A percentile compares a stretch with the other conserved stretches of the same genome.
Evolutionary conservation across 2,797 vertebrate genomes (phyloP).

Genomic region (Tokudaia muenninki): DNA sequence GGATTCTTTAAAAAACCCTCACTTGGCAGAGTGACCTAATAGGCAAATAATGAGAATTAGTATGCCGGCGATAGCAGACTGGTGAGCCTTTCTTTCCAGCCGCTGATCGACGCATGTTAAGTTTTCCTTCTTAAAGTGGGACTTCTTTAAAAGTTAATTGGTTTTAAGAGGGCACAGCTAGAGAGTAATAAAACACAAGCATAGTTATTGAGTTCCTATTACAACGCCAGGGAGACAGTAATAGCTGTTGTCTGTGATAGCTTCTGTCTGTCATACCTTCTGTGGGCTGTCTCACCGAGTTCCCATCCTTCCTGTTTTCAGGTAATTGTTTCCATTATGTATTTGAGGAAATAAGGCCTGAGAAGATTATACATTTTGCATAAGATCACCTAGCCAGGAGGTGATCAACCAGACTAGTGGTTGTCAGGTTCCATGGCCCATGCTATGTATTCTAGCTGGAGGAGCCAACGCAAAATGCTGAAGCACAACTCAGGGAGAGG

Average conservation of each 20-base stretch:
- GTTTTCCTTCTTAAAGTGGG: conserved; percentile 54
- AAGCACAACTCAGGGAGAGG: background rate
- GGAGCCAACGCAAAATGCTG: background rate
- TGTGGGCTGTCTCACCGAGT: background rate
- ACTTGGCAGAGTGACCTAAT: conserved; percentile 21
- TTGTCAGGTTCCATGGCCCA: background rate
- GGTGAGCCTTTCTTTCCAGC: conserved; percentile 45
- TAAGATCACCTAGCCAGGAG: background rate
- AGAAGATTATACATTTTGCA: background rate
- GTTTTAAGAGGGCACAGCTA: conserved; percentile 9
- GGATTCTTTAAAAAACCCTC: background rate
- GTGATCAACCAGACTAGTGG: background rate
- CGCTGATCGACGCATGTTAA: conserved; percentile 28
- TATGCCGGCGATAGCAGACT: background rate
- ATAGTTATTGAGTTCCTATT: conserved; percentile 8
- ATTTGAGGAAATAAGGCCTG: background rate
- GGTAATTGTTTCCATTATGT: background rate
- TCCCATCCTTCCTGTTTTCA: background rate
- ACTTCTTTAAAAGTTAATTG: conserved; percentile 58
- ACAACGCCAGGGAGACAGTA: background rate
- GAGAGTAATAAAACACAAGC: conserved; percentile 47
- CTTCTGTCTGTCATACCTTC: background rate
- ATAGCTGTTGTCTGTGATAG: background rate
- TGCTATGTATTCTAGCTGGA: background rate
- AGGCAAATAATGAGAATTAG: conserved; percentile 8